Percentiles rank a stretch among this genome's conserved stretches.
These are phyloP conservation scores for Euzophera pinguis DNA, from an alignment of 2,888 invertebrate species.

Conservation along the genomic window DNA sequence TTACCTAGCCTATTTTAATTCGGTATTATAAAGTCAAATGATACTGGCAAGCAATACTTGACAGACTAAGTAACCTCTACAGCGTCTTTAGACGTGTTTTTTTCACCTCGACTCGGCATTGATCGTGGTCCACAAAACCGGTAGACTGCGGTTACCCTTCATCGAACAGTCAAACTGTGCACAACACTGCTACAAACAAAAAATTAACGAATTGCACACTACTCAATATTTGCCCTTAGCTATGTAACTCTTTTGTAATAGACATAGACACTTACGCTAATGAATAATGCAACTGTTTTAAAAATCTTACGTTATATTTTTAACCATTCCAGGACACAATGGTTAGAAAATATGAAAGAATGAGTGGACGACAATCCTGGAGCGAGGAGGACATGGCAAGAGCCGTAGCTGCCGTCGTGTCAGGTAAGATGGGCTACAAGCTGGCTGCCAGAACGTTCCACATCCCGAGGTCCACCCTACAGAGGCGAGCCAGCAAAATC, in stretches of 20 bases:
- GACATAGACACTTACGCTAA: background rate
- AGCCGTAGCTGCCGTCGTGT: slow-evolving; percentile 72
- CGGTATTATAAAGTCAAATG: slow-evolving; percentile 12
- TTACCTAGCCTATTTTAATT: too few relatives aligned
- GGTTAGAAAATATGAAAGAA: slow-evolving; percentile 76
- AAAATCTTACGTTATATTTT: slow-evolving; percentile 2
- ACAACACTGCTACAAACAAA: slow-evolving; percentile 39
- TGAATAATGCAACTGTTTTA: background rate
- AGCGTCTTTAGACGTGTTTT: slow-evolving; percentile 58
- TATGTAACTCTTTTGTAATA: background rate
- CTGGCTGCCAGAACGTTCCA: slow-evolving; percentile 71
- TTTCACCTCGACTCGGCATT: slow-evolving; percentile 72
- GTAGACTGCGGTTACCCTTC: slow-evolving; percentile 73
- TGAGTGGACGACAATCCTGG: slow-evolving; percentile 75
- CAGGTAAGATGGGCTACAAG: slow-evolving; percentile 76
- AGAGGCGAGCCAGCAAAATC: slow-evolving; percentile 70
- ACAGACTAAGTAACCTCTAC: slow-evolving; percentile 38
- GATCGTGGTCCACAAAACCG: slow-evolving; percentile 70
- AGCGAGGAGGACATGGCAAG: slow-evolving; percentile 74
- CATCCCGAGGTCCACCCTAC: slow-evolving; percentile 71
- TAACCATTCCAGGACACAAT: slow-evolving; percentile 60
- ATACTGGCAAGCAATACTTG: slow-evolving; percentile 13
- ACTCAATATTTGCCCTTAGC: background rate
- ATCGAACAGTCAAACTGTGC: slow-evolving; percentile 48
- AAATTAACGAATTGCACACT: slow-evolving; percentile 12